Evolutionary conservation across 1,140 invertebrate genomes (phyloP), one percentile per base, ranked within the genome.

Genomic region (Lasioglossum albipes): DNA sequence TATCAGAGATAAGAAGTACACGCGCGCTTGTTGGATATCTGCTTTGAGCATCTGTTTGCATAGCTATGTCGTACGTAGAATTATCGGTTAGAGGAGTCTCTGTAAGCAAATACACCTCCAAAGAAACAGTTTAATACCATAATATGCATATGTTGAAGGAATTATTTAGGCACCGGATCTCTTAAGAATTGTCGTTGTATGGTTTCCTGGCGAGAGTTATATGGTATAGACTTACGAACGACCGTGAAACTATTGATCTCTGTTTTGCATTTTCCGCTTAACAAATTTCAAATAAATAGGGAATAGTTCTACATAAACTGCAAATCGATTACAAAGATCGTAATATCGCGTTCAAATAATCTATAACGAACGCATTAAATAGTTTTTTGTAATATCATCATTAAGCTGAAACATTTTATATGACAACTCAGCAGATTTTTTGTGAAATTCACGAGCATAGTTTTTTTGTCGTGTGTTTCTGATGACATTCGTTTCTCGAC

Each of bases 161-260:
- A 31, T 70, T 79, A 75, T 59, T 54, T 61, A 61, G 59, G 27
- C 27, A 42, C 72, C 52, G 42, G 41, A 54, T 65, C 7, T 66
- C 2, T 13, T 67, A 36, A 65, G 41, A 36, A 41, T 59, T 68
- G 22, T 49, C 59, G 64, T 74, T 27, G 59, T 88, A 89, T 85
- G 90, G 88, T 83, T 91, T 91, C 90, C 82, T 80, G 36, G 27
- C 20, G 52, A 52, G 68, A 54, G 64, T 83, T 81, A 87, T 87
- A 79, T 42, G 70, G 82, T 74, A 82, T 90, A 88, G 74, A 86
- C 59, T 72, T 85, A 73, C 79, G 71, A 83, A 76, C 83, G 84
- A 84, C 89, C 84, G 68, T 89, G 86, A 86, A 85, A 61, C 59
- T 86, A 90, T 90, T 84, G 89, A 90, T 90, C 70, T 77, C 54